Evolutionary conservation across 2,113 vertebrate species (phyloP), one percentile per base, ranked within the genome.

Genomic region (Phylloscopus trochilus): DNA sequence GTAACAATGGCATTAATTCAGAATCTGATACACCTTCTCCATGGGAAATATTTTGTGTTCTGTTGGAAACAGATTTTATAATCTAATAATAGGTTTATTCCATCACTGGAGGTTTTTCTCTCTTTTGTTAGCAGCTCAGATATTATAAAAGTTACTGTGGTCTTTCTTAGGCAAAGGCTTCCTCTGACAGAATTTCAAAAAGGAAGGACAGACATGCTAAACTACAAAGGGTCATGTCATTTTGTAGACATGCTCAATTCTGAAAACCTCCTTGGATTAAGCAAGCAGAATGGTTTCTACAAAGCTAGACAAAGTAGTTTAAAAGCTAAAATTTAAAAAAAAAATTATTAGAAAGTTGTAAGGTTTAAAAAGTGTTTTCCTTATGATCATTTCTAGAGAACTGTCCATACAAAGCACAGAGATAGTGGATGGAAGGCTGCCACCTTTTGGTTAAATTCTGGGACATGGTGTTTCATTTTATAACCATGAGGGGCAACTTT

Each of bases 361-460:
- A 46, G n/a, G 5, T 28, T 68, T n/a, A 69, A 12, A 63, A 85
- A 31, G 16, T 26, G 7, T 62, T 78, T 91, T 68, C 39, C 11
- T 70, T 33, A 46, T 22, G n/a, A 62, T 18, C 24, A 41, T 17
- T 44, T 83, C 49, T n/a, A 53, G 28, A 59, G 35, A 90, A 41
- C 33, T 62, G 68, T 62, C 59, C 51, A 43, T 49, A 47, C 41
- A 53, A 62, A 78, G 68, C 27, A 24, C 13, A 59, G n/a, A 35
- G 23, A 51, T 15, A 49, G 24, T 16, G 78, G 78, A 91, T 70
- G 26, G 91, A 86, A 95, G 72, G 59, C 83, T 95, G 91, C 58
- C 67, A 86, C 49, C 89, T 95, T 86, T 94, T 69, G 83, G 89
- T 89, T 76, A 52, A 41, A 55, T 75, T 83, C 44, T 64, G 49